phyloP scores from a whole-genome alignment of 2,797 vertebrate species.

The Neosilurus mollespiculum region DNA sequence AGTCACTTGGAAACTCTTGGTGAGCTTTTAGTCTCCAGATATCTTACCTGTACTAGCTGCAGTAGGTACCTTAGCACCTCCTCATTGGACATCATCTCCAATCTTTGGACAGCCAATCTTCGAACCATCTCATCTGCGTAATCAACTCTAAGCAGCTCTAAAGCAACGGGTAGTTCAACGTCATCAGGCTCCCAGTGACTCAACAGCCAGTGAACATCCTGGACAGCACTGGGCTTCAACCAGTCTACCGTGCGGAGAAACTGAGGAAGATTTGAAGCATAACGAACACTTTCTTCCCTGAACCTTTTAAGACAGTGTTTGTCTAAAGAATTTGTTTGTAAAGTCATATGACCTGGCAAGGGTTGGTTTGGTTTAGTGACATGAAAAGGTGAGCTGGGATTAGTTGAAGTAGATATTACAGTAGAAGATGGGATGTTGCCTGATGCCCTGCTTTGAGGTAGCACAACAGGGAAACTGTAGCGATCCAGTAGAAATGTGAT shows the following conservation, averaged over 20 bases:
- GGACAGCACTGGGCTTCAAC: slow-evolving; percentile 66
- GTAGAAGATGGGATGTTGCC: slow-evolving; percentile 25
- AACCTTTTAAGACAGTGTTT: slow-evolving; percentile 60
- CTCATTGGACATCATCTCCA: slow-evolving; percentile 74
- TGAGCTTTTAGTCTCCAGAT: background rate
- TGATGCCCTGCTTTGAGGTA: slow-evolving; percentile 62
- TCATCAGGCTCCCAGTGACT: slow-evolving; percentile 66
- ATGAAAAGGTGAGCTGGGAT: slow-evolving; percentile 12
- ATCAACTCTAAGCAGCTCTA: slow-evolving; percentile 76
- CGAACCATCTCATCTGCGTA: slow-evolving; percentile 73
- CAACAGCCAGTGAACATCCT: slow-evolving; percentile 77
- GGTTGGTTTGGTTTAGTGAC: slow-evolving; percentile 13
- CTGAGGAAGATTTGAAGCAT: slow-evolving; percentile 70
- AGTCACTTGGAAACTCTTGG: background rate
- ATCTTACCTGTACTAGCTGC: slow-evolving; percentile 77
- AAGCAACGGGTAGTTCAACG: slow-evolving; percentile 72
- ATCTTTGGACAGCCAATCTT: slow-evolving; percentile 69
- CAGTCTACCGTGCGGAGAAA: slow-evolving; percentile 72
- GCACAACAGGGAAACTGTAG: slow-evolving; percentile 76
- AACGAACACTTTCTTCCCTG: slow-evolving; percentile 65
- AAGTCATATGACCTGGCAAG: slow-evolving; percentile 13
- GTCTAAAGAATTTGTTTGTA: background rate
- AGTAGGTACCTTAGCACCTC: slow-evolving; percentile 76
- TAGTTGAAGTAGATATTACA: slow-evolving; percentile 30
- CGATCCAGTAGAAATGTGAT: slow-evolving; percentile 75